These are phyloP conservation scores for Ptychadena robeensis DNA, from an alignment of 2,797 vertebrate species.

Conservation along the genomic window DNA sequence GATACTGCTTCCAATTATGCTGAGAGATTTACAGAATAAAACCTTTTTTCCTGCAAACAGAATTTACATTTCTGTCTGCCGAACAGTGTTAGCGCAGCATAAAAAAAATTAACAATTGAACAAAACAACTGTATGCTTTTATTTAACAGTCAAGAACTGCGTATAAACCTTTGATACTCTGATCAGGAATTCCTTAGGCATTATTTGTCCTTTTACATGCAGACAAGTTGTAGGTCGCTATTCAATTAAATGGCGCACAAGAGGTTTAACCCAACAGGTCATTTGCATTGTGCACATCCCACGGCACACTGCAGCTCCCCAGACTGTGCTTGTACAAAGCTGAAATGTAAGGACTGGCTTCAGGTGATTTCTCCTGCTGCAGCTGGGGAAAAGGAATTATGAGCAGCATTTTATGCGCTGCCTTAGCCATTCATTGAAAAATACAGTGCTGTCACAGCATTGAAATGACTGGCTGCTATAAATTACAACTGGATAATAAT, in stretches of 20 bases:
- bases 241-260: constrained; percentile 46
- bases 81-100: background rate
- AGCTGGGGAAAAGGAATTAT: constrained; percentile 10
- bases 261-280: constrained; percentile 48
- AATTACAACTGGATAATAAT: constrained; percentile 25
- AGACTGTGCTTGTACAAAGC: constrained; percentile 32
- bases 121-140: constrained; percentile 6
- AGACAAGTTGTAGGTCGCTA: constrained; percentile 50
- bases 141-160: constrained; percentile 23
- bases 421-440: constrained; percentile 3
- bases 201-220: constrained; percentile 49
- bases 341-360: constrained; percentile 33
- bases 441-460: constrained; percentile 1
- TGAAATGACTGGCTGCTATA: constrained; percentile 13
- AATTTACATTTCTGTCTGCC: constrained; percentile 13
- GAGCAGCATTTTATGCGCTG: constrained; percentile 20
- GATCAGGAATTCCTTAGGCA: constrained; percentile 35
- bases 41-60: background rate
- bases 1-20: too few relatives aligned
- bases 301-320: constrained; percentile 30
- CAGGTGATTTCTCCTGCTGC: constrained; percentile 18
- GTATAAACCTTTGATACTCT: constrained; percentile 32
- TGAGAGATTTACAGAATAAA: too few relatives aligned
- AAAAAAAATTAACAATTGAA: constrained; percentile 3
- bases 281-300: constrained; percentile 52